Base-by-base conservation (phyloP, 2,797 vertebrate species). In the Gallirallus australis region DNA sequence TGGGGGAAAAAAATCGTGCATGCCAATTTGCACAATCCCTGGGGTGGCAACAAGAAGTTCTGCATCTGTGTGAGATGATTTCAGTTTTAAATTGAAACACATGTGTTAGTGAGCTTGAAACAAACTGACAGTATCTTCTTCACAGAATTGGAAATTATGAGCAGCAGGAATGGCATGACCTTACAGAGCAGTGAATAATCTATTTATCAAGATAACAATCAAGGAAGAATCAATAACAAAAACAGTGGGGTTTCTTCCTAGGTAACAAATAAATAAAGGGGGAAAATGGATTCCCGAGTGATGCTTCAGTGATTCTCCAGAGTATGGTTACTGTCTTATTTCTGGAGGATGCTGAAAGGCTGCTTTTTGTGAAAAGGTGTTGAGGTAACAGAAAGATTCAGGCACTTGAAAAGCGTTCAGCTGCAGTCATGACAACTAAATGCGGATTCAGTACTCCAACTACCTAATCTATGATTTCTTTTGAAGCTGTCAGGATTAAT, bases 401-500 rank as follows among this genome's bases (percentile, higher is more conserved):
- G 80, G 35, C 6, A 16, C 39, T 52, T 75, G n/a, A 82, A 69
- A 56, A 78, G 13, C 39, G 77, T 68, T 96, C 73, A 92, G 40
- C 47, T 91, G 63, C 79, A 27, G 18, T 37, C 89, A 39, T 65
- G 52, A 63, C 89, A 92, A 57, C 27, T 78, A 79, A 78, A 63
- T 57, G 27, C 11, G 88, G 25, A 60, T 78, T 72, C 69, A 57
- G 5, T 70, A 47, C 25, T 61, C n/a, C 47, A 45, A 28, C 16
- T 83, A 39, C 73, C 68, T 75, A 30, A 48, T 88, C 45, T 80
- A 9, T 45, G 70, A 84, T 91, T 76, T 92, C 66, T 40, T 83
- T 94, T 56, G 15, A 89, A 93, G n/a, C 48, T 94, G 77, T 84
- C 30, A 82, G 19, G 18, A 68, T 96, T 94, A 86, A 47, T 92